Percentiles rank a stretch among this genome's conserved stretches.
Conservation (phyloP, 2,113 vertebrate species). For the Pogona vitticeps region DNA sequence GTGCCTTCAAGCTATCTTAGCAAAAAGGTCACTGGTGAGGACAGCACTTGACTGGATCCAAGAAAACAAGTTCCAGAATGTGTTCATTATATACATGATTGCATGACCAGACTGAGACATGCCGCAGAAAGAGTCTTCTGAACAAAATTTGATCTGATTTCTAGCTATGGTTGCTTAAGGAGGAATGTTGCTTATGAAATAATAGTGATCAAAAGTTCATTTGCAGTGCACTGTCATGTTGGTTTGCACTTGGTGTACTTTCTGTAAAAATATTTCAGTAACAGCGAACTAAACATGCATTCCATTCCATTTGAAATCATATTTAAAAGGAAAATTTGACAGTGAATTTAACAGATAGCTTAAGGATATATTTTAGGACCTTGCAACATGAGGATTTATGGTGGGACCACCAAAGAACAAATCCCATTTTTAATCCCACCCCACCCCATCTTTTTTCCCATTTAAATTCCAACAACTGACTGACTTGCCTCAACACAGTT, state of each 20-base stretch:
- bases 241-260: not conserved
- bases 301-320: not conserved
- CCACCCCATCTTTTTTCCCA: not conserved
- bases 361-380: not conserved
- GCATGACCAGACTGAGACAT: not conserved
- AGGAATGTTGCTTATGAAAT: not conserved
- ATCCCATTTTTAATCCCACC: too few species aligned
- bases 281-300: not conserved
- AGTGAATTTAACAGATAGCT: not conserved
- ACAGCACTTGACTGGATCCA: not conserved
- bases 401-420: not conserved
- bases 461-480: not conserved
- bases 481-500: not conserved
- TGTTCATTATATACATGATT: not conserved
- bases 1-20: not conserved
- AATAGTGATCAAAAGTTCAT: not conserved
- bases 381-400: not conserved
- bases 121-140: not conserved
- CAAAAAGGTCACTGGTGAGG: not conserved
- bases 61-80: not conserved
- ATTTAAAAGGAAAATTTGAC: not conserved
- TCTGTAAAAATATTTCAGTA: not conserved
- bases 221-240: not conserved
- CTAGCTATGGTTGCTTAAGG: not conserved
- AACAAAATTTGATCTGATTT: not conserved